These are phyloP conservation scores for Pantherophis alleghaniensis DNA, from an alignment of 2,797 vertebrate species.

Conservation along the genomic window DNA sequence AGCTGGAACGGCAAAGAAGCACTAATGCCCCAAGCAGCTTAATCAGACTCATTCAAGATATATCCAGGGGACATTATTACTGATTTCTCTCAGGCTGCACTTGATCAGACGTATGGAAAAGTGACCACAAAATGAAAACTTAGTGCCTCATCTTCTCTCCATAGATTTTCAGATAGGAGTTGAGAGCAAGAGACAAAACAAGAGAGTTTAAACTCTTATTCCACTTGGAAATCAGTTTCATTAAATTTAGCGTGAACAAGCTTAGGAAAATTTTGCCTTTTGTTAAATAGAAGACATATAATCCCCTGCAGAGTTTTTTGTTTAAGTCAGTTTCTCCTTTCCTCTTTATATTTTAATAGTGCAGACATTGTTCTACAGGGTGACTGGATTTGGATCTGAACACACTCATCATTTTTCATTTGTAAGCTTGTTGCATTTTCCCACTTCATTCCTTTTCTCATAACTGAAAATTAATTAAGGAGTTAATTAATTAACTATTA, in stretches of 20 bases:
- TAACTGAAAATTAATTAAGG: not conserved
- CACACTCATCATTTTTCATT: not conserved
- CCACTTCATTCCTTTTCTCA: not conserved
- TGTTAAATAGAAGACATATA: not conserved
- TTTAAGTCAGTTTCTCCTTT: not conserved
- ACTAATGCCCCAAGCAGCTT: not conserved
- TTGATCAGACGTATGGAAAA: not conserved
- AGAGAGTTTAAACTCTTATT: not conserved
- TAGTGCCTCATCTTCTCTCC: not conserved
- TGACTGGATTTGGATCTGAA: not conserved
- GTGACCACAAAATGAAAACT: not conserved
- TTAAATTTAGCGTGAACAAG: not conserved
- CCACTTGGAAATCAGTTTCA: not conserved
- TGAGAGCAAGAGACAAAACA: not conserved
- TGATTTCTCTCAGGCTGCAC: not conserved
- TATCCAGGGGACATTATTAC: not conserved
- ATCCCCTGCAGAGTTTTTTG: not conserved
- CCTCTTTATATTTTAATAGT: not conserved
- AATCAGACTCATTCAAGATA: not conserved
- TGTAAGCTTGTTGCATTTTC: not conserved
- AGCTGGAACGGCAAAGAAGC: not conserved
- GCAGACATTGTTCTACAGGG: not conserved
- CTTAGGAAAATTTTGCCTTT: not conserved
- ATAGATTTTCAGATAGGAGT: not conserved
- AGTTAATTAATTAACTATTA: not conserved